These are phyloP conservation scores for Agriotes lineatus DNA, from an alignment of 2,888 invertebrate genomes.

Conservation along the genomic window DNA sequence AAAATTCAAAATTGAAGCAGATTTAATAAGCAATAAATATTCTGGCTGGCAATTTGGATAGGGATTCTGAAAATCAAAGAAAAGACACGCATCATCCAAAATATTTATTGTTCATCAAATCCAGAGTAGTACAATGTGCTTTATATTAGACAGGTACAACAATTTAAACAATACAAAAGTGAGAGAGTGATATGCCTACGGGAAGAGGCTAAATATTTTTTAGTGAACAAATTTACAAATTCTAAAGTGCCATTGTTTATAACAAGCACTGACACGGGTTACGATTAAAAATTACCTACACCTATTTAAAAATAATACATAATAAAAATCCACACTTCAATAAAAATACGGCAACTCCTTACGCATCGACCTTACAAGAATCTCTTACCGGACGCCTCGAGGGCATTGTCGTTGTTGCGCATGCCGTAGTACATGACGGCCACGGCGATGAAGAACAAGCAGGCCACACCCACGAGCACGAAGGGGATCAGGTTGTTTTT, in stretches of 20 bases:
- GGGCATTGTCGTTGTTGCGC: slow-evolving; percentile 71
- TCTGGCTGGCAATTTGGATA: slow-evolving; percentile 53
- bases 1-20: too few relatives aligned
- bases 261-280: too few relatives aligned
- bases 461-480: slow-evolving; percentile 72
- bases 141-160: slow-evolving; percentile 18
- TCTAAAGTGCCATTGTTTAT: too few relatives aligned
- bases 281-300: not conserved
- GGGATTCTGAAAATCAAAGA: slow-evolving; percentile 49
- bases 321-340: not conserved
- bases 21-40: slow-evolving; percentile 61
- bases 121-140: slow-evolving; percentile 26
- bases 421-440: slow-evolving; percentile 78
- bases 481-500: slow-evolving; percentile 76
- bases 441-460: slow-evolving; percentile 76
- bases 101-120: slow-evolving; percentile 67
- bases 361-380: not conserved
- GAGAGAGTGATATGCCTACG: slow-evolving; percentile 1
- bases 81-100: slow-evolving; percentile 59
- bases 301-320: slow-evolving; percentile 1
- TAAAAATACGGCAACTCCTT: not conserved
- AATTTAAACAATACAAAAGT: slow-evolving; percentile 6
- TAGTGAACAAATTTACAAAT: not conserved
- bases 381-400: slow-evolving; percentile 69
- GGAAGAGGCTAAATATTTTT: too few relatives aligned